phyloP scores from a whole-genome alignment of 1,140 invertebrate genomes.

The Aphidius ervi region DNA sequence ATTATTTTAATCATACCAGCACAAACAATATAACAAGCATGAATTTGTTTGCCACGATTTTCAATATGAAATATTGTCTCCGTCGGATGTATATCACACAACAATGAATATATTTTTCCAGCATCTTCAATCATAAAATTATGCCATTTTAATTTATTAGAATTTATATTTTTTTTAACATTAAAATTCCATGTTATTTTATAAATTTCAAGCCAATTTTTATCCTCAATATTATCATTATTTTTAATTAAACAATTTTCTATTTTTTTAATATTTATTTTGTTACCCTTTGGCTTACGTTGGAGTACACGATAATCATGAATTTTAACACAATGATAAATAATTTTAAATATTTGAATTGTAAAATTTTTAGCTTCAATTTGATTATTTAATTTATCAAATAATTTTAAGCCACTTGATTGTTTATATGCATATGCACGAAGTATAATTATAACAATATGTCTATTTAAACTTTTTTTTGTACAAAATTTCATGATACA shows the following conservation, averaged over 20 bases:
- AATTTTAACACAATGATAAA: conserved; percentile 33
- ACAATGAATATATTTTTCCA: conserved; percentile 35
- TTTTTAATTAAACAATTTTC: conserved; percentile 13
- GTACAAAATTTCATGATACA: conserved; percentile 41
- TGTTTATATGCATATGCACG: conserved; percentile 30
- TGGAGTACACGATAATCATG: conserved; percentile 34
- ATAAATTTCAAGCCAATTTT: conserved; percentile 30
- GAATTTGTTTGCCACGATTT: conserved; percentile 36
- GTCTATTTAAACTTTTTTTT: conserved; percentile 31
- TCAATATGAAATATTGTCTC: conserved; percentile 33
- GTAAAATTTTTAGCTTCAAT: conserved; percentile 16
- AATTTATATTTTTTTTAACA: not conserved
- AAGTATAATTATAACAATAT: conserved; percentile 37
- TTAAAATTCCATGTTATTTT: conserved; percentile 29
- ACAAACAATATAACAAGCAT: conserved; percentile 39
- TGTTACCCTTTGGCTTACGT: conserved; percentile 15
- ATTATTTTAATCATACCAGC: conserved; percentile 41
- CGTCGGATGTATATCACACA: conserved; percentile 37
- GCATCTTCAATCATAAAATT: conserved; percentile 35
- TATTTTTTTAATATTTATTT: conserved; percentile 10
- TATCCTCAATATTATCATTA: conserved; percentile 27
- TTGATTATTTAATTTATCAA: not conserved
- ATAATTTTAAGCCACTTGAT: not conserved
- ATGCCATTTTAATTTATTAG: conserved; percentile 35
- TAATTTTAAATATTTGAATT: conserved; percentile 36